Evolutionary conservation across 2,888 invertebrate species (phyloP).

Genomic region (Neoaliturus tenellus): DNA sequence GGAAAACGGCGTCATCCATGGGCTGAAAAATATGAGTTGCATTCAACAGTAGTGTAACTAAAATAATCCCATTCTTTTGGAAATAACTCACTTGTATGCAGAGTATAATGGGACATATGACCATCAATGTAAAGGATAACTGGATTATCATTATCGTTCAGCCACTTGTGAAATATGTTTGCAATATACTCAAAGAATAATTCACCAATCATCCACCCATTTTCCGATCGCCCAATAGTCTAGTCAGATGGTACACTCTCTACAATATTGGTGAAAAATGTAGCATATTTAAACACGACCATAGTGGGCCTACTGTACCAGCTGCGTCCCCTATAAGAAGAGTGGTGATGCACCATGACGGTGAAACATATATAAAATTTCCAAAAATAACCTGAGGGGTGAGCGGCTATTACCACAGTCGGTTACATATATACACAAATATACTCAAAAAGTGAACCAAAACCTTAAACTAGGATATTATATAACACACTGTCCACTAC

Average conservation of each 20-base stretch:
- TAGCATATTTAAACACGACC: slow-evolving; percentile 62
- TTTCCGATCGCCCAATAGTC: slow-evolving; percentile 71
- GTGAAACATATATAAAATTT: no score
- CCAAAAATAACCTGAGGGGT: no score
- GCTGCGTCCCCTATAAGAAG: slow-evolving; percentile 67
- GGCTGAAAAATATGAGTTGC: slow-evolving; percentile 65
- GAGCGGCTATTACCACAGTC: no score
- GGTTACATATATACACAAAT: no score
- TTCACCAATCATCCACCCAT: slow-evolving; percentile 72
- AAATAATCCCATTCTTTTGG: slow-evolving; percentile 61
- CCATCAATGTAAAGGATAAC: slow-evolving; percentile 71
- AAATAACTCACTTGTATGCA: slow-evolving; percentile 60
- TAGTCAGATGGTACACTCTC: slow-evolving; percentile 66
- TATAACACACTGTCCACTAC: no score
- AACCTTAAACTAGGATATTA: no score
- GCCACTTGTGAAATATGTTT: slow-evolving; percentile 70
- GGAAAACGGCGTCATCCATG: slow-evolving; percentile 64
- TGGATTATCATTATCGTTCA: slow-evolving; percentile 68
- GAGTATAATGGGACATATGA: slow-evolving; percentile 69
- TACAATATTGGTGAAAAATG: slow-evolving; percentile 62
- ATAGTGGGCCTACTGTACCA: slow-evolving; percentile 61
- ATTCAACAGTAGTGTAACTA: slow-evolving; percentile 63
- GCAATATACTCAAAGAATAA: slow-evolving; percentile 71
- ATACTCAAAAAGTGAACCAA: no score
- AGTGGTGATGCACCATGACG: slow-evolving; percentile 67